phyloP scores from a whole-genome alignment of 2,113 vertebrate species.

The Semnornis frantzii region DNA sequence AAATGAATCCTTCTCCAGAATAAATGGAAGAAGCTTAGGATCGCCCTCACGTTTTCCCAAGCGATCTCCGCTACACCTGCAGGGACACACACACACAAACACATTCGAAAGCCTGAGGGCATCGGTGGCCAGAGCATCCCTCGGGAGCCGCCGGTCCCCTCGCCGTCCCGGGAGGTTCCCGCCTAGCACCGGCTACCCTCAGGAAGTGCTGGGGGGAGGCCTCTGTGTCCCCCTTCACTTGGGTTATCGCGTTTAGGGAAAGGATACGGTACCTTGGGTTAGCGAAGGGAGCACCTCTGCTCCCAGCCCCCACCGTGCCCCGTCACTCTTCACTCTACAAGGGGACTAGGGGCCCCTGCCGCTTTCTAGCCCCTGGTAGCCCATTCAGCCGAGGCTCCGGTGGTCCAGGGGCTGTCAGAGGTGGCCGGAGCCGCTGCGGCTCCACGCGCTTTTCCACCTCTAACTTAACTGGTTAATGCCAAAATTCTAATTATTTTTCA shows the following conservation, averaged over 20 bases:
- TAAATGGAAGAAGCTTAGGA: background rate
- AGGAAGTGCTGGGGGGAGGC: background rate
- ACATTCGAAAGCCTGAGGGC: background rate
- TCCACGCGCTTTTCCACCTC: background rate
- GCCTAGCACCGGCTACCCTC: background rate
- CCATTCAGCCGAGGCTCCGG: background rate
- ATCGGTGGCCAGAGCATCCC: background rate
- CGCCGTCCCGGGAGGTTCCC: no score
- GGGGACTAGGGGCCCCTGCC: no score
- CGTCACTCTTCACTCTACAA: accelerated
- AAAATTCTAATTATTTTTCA: background rate
- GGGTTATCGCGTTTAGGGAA: no score
- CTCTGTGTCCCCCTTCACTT: no score
- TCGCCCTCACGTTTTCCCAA: background rate
- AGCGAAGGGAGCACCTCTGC: background rate
- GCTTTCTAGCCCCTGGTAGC: background rate
- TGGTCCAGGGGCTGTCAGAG: background rate
- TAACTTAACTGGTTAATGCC: background rate
- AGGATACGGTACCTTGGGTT: background rate
- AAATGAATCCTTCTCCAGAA: background rate
- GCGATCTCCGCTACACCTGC: background rate
- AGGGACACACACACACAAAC: background rate
- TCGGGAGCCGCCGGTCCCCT: background rate
- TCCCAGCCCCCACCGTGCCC: background rate
- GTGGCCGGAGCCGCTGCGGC: background rate